Percentiles rank a stretch among this genome's conserved stretches.
Evolutionary conservation across 2,797 vertebrate species (phyloP).

Genomic region (Phataginus tricuspis): DNA sequence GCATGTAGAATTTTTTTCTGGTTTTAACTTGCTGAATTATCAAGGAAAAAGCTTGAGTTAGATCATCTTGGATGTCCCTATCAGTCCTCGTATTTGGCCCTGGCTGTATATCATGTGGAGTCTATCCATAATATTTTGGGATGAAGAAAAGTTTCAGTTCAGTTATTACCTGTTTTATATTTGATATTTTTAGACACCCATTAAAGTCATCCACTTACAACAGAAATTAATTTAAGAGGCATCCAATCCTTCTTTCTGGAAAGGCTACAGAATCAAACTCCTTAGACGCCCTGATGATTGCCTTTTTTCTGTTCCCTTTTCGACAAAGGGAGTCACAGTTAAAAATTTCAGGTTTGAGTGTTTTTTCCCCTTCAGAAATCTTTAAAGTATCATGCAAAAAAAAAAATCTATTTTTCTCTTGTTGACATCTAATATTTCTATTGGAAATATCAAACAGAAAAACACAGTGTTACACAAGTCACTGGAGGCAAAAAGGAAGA

Average conservation of each 20-base stretch:
- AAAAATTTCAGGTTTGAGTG: background rate
- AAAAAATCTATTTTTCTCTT: background rate
- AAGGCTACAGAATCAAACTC: background rate
- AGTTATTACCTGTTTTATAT: background rate
- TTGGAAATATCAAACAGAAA: slow-evolving; percentile 53
- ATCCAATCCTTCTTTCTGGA: background rate
- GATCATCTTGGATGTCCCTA: background rate
- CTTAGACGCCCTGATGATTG: background rate
- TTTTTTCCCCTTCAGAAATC: background rate
- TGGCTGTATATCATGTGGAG: background rate
- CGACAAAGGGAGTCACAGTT: background rate
- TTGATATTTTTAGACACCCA: background rate
- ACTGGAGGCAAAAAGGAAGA: slow-evolving; percentile 49
- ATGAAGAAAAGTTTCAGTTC: background rate
- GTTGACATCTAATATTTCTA: slow-evolving; percentile 57
- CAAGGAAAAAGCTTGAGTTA: background rate
- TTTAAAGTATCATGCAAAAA: background rate
- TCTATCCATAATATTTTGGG: background rate
- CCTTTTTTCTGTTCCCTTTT: background rate
- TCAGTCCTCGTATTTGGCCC: background rate
- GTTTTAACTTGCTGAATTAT: background rate
- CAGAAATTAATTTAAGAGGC: background rate
- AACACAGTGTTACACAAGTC: slow-evolving; percentile 23
- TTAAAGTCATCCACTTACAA: background rate
- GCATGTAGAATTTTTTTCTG: background rate